phyloP scores from a whole-genome alignment of 2,113 vertebrate genomes.

The Lophotis ruficrista region DNA sequence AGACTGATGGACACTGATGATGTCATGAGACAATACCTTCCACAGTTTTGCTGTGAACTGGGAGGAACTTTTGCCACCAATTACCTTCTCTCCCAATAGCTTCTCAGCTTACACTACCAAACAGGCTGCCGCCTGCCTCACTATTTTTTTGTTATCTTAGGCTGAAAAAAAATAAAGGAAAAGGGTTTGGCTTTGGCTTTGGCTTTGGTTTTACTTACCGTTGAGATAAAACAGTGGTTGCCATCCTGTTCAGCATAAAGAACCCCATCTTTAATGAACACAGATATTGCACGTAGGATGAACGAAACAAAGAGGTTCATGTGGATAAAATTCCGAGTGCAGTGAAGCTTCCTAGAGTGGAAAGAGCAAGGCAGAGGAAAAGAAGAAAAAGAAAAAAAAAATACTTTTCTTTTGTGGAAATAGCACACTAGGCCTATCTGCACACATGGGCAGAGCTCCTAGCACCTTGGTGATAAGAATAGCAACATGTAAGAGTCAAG shows the following conservation, averaged over 20 bases:
- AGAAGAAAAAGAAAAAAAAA: not conserved
- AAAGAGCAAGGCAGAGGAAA: not conserved
- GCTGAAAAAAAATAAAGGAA: not conserved
- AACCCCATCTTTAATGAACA: conserved; percentile 97
- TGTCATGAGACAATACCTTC: not conserved
- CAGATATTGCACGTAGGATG: conserved; percentile 94
- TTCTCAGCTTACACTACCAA: not conserved
- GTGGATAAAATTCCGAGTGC: conserved; percentile 98
- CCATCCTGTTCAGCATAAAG: conserved; percentile 91
- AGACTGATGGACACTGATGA: fast-evolving
- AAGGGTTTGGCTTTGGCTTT: not conserved
- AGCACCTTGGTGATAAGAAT: not conserved
- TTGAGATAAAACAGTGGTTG: conserved; percentile 90
- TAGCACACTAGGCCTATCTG: not conserved
- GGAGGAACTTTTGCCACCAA: not conserved
- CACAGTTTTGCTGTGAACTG: not conserved
- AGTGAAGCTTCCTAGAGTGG: conserved; percentile 90
- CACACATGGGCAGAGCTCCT: not conserved
- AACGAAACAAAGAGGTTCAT: conserved; percentile 98
- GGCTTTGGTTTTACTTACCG: conserved; percentile 70
- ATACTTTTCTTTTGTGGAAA: not conserved
- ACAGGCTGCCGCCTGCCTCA: not conserved
- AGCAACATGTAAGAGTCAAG: not conserved
- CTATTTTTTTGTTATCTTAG: not conserved
- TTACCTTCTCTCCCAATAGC: not conserved